Percentiles rank a stretch among this genome's conserved stretches.
Evolutionary conservation across 2,888 invertebrate genomes (phyloP).

Genomic region (Lithodes maja): DNA sequence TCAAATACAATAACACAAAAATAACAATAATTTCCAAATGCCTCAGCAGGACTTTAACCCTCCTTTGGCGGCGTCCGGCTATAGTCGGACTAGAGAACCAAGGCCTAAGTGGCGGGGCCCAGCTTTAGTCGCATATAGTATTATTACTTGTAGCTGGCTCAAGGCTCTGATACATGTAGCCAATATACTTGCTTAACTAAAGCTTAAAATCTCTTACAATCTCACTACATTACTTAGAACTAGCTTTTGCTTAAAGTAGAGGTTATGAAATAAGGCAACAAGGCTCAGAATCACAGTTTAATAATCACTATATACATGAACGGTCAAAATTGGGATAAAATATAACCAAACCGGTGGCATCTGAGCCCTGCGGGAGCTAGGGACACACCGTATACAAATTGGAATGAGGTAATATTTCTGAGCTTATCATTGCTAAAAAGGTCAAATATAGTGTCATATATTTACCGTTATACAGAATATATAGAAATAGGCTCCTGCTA

Average conservation of each 20-base stretch:
- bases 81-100: too few relatives aligned
- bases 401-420: conserved; percentile 59
- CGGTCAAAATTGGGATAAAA: conserved; percentile 59
- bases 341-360: conserved; percentile 44
- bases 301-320: conserved; percentile 61
- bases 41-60: too few relatives aligned
- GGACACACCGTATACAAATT: conserved; percentile 41
- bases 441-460: conserved; percentile 53
- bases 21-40: too few relatives aligned
- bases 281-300: conserved; percentile 62
- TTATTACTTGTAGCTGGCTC: too few relatives aligned
- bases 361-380: background rate
- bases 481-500: conserved; percentile 50
- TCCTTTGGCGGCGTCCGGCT: too few relatives aligned
- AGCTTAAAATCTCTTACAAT: too few relatives aligned
- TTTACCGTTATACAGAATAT: conserved; percentile 40
- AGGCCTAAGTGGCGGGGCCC: too few relatives aligned
- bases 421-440: conserved; percentile 60
- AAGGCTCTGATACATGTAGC: too few relatives aligned
- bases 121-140: too few relatives aligned
- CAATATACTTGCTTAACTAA: too few relatives aligned
- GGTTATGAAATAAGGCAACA: conserved; percentile 1
- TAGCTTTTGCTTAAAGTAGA: background rate
- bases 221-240: too few relatives aligned
- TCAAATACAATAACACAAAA: too few relatives aligned